These are phyloP conservation scores for Diarsia mendica DNA, from an alignment of 2,888 invertebrate species.

Conservation along the genomic window DNA sequence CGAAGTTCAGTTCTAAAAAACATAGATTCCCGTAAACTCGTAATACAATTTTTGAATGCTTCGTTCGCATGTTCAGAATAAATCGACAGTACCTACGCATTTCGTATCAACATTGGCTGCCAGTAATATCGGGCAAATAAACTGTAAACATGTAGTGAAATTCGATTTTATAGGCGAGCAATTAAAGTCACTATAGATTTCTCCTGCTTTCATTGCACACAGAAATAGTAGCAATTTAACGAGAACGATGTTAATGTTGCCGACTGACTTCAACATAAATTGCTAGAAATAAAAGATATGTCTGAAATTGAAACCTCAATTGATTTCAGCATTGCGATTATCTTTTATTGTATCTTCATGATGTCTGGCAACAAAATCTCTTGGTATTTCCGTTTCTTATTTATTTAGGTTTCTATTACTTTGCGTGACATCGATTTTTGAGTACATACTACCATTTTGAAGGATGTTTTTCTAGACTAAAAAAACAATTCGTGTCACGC, in stretches of 20 bases:
- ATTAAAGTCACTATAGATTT: constrained; percentile 61
- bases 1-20: background rate
- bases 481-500: constrained; percentile 8
- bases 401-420: constrained; percentile 26
- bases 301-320: constrained; percentile 34
- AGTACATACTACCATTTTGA: background rate
- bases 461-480: constrained; percentile 19
- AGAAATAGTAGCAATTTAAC: constrained; percentile 53
- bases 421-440: constrained; percentile 3
- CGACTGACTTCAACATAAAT: constrained; percentile 36
- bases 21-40: background rate
- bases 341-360: constrained; percentile 21
- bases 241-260: constrained; percentile 42
- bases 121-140: constrained; percentile 54
- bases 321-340: constrained; percentile 22
- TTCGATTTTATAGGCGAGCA: constrained; percentile 58
- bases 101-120: constrained; percentile 54
- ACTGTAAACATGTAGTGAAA: constrained; percentile 54
- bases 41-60: constrained; percentile 10
- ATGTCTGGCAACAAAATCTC: constrained; percentile 32
- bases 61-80: constrained; percentile 14
- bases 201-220: constrained; percentile 51
- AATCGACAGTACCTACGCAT: constrained; percentile 32
- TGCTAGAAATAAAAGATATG: constrained; percentile 26
- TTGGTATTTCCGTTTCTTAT: constrained; percentile 32